Percentiles rank a stretch among this genome's conserved stretches.
phyloP scores from a whole-genome alignment of 2,888 invertebrate species.

The Nephrotoma appendiculata region DNA sequence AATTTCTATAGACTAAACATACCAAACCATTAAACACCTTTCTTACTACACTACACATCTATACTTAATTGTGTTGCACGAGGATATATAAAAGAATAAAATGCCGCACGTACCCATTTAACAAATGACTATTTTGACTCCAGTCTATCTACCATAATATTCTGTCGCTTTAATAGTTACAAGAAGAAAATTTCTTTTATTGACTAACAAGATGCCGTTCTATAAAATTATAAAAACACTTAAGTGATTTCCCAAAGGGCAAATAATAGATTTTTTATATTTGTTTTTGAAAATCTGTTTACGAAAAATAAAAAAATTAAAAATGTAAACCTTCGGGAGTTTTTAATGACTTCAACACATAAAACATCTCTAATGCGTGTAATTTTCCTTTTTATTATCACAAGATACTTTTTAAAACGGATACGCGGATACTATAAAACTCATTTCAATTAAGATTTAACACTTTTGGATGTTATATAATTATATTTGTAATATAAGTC shows the following conservation, averaged over 20 bases:
- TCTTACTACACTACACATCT: neutral
- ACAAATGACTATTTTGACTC: neutral
- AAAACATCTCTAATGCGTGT: neutral
- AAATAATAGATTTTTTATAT: neutral
- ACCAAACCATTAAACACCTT: neutral
- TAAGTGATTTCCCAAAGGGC: neutral
- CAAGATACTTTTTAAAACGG: neutral
- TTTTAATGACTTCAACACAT: neutral
- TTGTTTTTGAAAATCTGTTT: neutral
- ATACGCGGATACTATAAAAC: neutral
- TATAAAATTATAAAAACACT: neutral
- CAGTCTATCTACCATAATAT: neutral
- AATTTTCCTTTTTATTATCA: neutral
- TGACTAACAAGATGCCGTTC: neutral
- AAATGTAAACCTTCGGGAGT: neutral
- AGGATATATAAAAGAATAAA: neutral
- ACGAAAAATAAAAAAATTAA: neutral
- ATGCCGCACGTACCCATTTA: neutral
- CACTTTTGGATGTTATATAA: neutral
- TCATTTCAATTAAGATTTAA: neutral
- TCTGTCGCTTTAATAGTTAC: neutral
- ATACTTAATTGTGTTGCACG: neutral
- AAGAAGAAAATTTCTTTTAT: neutral
- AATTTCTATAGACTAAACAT: neutral
- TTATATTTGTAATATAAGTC: neutral